Evolutionary conservation across 2,797 vertebrate species (phyloP), one percentile per base, ranked within the genome.

Genomic region (Helostoma temminkii): DNA sequence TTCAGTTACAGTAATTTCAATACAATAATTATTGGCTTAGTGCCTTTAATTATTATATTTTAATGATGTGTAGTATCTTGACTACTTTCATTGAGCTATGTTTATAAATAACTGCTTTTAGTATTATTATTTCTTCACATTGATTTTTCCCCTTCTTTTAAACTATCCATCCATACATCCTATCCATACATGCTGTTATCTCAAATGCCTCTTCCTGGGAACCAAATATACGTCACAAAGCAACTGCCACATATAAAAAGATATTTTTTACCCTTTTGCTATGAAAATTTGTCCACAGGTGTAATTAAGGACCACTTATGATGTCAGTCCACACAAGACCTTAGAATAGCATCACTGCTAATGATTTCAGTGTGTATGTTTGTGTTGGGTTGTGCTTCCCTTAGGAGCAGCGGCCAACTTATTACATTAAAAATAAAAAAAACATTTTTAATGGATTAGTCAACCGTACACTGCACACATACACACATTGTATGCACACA

Each of bases 381-480:
- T 56, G 59, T 71, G 71, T 80, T 74, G 71, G 74, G 72, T 49
- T 79, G 82, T 70, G 82, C 58, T 81, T 81, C 86, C 86, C 85
- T 73, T 48, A 49, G 87, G 89, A 83, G 73, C 32, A 76, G 83
- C 86, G 85, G 86, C 88, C 88, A 88, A 89, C 87, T 86, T 84
- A 85, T 92, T 85, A 92, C 56, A 73, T 81, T 87, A 58, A 25
- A 78, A 68, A 66, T 71, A 77, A 81, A 89, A 86, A n/a, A 77
- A 88, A 84, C 63, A 80, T 84, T 82, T 84, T 82, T 59, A 66
- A 81, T 24, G 71, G 82, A 74, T 85, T 79, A 87, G 66, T 81
- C 76, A 74, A 76, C 50, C 71, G 67, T 69, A 70, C 66, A 69
- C 71, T 30, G 49, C 41, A 10, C 63, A 28, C 55, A 39, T 39